A percentile compares a stretch with the other conserved stretches of the same genome.
These are phyloP conservation scores for Panthera leo DNA, from an alignment of 2,113 vertebrate genomes.

Conservation along the genomic window DNA sequence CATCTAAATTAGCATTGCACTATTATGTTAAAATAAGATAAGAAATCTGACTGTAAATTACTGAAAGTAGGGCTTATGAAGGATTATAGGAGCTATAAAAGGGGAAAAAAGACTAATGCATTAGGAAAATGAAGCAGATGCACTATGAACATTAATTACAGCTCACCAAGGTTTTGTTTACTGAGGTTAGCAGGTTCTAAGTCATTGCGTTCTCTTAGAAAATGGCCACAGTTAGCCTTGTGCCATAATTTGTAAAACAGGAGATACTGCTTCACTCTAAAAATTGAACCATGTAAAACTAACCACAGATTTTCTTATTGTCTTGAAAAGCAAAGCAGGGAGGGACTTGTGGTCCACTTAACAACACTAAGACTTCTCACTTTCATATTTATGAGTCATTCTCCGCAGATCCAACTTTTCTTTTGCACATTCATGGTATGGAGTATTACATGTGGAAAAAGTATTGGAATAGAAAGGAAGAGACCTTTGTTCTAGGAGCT, in stretches of 20 bases:
- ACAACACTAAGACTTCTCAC: not conserved
- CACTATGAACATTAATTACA: slow-evolving; percentile 38
- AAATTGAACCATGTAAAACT: not conserved
- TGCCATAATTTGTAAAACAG: not conserved
- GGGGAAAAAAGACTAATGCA: not conserved
- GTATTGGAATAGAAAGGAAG: not conserved
- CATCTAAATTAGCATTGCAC: not conserved
- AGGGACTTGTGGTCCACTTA: not conserved
- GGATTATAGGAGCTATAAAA: not conserved
- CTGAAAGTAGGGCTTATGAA: not conserved
- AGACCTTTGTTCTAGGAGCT: not conserved
- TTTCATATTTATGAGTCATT: not conserved
- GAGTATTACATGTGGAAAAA: not conserved
- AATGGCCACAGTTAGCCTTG: not conserved
- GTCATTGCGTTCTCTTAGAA: slow-evolving; percentile 22
- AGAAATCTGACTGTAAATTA: not conserved
- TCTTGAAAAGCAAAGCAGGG: not conserved
- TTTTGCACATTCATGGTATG: not conserved
- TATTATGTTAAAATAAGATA: not conserved
- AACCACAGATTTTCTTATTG: not conserved
- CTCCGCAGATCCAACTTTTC: not conserved
- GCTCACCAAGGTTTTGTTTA: slow-evolving; percentile 23
- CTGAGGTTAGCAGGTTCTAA: slow-evolving; percentile 25
- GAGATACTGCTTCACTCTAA: not conserved
- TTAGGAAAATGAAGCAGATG: slow-evolving; percentile 39